Base-by-base conservation (phyloP, 2,797 vertebrate species). In the Semotilus atromaculatus region DNA sequence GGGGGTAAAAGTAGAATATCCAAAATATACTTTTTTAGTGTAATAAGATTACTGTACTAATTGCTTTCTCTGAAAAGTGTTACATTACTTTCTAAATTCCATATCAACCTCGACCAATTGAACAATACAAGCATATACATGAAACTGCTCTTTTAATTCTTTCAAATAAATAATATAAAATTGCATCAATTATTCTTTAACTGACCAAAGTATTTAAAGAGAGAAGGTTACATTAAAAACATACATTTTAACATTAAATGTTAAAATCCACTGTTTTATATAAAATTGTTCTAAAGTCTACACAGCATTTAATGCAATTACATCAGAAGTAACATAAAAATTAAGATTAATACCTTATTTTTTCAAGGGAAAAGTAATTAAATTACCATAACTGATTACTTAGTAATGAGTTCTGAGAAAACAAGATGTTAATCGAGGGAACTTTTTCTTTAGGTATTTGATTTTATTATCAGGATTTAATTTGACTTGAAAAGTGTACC, bases 381-480 rank as follows among this genome's bases (percentile, higher is more conserved):
- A 13, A 60, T 26, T 5, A 26, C 9, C 10, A 3, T n/a, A 58
- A 58, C n/a, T 60, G n/a, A 26, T 13, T 60, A 60, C 55, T 60
- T 5, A 13, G 23, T 26, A 60, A 26, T 60, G 58, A 6, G 58
- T 29, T 75, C 31, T 55, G 73, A 29, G 60, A 14, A 75, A 77
- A 26, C 23, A 76, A 58, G 31, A 40, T 19, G 36, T 40, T 58
- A 60, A 77, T 40, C 5, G 8, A 60, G 34, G 34, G 48, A 26
- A 38, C n/a, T 19, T 40, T 45, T 45, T 45, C 11, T 45, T 7
- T 10, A 77, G 23, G 53, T 14, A 40, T 77, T 77, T 77, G 53
- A 60, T 40, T 38, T 58, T 38, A 76, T 60, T 16, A 77, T 77
- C 53, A 19, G 53, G 74, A 77, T 60, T 60, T 40, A 26, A 60